Evolutionary conservation across 2,113 vertebrate genomes (phyloP).

Genomic region (Megaptera novaeangliae): DNA sequence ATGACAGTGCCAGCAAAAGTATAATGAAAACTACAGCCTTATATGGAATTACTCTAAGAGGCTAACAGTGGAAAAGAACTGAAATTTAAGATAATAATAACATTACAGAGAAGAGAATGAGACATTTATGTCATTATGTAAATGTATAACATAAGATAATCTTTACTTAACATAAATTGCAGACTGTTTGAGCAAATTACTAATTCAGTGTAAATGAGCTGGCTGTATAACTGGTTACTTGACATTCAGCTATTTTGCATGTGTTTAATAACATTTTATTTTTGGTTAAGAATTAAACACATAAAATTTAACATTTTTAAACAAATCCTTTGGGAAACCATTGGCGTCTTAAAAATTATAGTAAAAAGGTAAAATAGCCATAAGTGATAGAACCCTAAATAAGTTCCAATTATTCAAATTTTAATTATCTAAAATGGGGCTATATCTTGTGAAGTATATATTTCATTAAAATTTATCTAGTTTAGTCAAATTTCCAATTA

Average conservation of each 20-base stretch:
- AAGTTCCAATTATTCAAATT: constrained; percentile 2
- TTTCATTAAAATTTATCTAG: constrained; percentile 34
- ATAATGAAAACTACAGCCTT: constrained; percentile 35
- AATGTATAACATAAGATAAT: constrained; percentile 58
- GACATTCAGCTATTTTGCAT: constrained; percentile 1
- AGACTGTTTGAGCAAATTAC: constrained; percentile 60
- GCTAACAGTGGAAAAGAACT: constrained; percentile 25
- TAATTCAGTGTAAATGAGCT: constrained; percentile 51
- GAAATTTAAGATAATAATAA: constrained; percentile 49
- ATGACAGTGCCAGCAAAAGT: neutral
- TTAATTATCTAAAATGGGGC: constrained; percentile 7
- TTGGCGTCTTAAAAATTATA: constrained; percentile 6
- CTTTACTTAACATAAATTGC: constrained; percentile 63
- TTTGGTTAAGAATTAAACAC: constrained; percentile 29
- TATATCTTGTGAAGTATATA: neutral
- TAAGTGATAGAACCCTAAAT: constrained; percentile 7
- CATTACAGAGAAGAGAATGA: constrained; percentile 27
- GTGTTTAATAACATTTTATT: constrained; percentile 11
- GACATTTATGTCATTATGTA: constrained; percentile 53
- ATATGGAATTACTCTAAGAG: constrained; percentile 44
- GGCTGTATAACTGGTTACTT: constrained; percentile 3
- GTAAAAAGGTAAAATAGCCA: neutral
- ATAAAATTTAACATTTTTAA: constrained; percentile 10
- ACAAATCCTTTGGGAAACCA: neutral
- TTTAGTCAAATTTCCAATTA: neutral